Evolutionary conservation across 2,797 vertebrate genomes (phyloP), one percentile per base, ranked within the genome.

Genomic region (Vireo griseus): DNA sequence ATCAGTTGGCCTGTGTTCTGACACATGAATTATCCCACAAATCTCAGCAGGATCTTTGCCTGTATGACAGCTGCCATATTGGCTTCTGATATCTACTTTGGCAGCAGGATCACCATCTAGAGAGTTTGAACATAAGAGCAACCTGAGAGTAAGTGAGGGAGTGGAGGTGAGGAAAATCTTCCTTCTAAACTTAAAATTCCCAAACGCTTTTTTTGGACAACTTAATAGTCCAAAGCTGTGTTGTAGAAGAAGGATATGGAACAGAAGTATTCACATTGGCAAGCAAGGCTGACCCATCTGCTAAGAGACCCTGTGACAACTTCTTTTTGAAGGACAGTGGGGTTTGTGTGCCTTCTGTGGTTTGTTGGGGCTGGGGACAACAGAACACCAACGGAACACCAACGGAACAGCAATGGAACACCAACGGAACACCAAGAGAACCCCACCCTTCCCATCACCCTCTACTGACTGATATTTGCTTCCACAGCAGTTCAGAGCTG

Each of bases 31-130:
- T 86, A 65, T 72, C 90, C 72, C 47, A 61, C 29, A 57, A 78
- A 83, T 61, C 90, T 88, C 84, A 65, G 90, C 52, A 65, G 75
- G 65, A 74, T 80, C 68, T 73, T 40, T 37, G 61, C 22, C 75
- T 33, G 15, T 4, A 5, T 59, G 45, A 84, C 91, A 95, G 85
- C 55, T 95, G 82, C 79, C 58, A 71, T 47, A 66, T 29, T 69
- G 73, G 47, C 65, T 52, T 67, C 58, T 21, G 37, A 31, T 22
- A 59, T 5, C 31, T 67, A 25, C 37, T 37, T 40, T 55, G 57
- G 75, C 91, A 75, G 50, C 19, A 80, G 68, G 35, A 88, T 48
- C 84, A 61, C 35, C 57, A 47, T 75, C 33, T 22, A 50, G 28
- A 61, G 13, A 51, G 11, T 35, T 40, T 40, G 78, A 71, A 78